phyloP scores from a whole-genome alignment of 2,888 invertebrate species.

The Melanotus villosus region DNA sequence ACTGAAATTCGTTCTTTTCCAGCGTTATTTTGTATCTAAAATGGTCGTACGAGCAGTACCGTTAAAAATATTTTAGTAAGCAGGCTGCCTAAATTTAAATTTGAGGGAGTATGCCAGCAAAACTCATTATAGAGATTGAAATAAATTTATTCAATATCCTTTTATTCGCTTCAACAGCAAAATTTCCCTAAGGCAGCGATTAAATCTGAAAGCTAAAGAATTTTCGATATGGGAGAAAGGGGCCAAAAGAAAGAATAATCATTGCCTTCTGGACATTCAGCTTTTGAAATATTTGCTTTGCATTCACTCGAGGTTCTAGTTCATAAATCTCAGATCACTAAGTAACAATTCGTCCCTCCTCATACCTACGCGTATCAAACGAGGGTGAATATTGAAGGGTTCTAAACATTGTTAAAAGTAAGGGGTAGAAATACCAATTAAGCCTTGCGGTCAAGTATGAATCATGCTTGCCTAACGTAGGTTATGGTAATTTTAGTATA shows the following conservation, averaged over 20 bases:
- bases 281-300: slow-evolving; percentile 25
- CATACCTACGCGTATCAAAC: slow-evolving; percentile 30
- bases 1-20: too few species aligned
- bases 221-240: neutral
- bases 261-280: neutral
- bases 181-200: neutral
- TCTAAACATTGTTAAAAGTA: slow-evolving; percentile 52
- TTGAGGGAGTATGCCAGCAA: neutral
- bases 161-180: neutral
- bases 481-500: slow-evolving; percentile 13
- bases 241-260: slow-evolving; percentile 9
- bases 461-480: slow-evolving; percentile 20
- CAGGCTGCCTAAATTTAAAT: too few species aligned
- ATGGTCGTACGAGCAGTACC: too few species aligned
- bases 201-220: neutral
- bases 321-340: slow-evolving; percentile 35
- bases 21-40: too few species aligned
- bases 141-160: slow-evolving; percentile 9
- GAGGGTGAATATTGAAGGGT: slow-evolving; percentile 38
- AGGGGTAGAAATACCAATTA: slow-evolving; percentile 59
- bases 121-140: neutral
- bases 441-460: slow-evolving; percentile 47
- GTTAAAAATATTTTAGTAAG: too few species aligned
- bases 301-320: slow-evolving; percentile 26
- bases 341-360: slow-evolving; percentile 33